phyloP scores from a whole-genome alignment of 2,797 vertebrate genomes.

The Eupleurogrammus muticus region DNA sequence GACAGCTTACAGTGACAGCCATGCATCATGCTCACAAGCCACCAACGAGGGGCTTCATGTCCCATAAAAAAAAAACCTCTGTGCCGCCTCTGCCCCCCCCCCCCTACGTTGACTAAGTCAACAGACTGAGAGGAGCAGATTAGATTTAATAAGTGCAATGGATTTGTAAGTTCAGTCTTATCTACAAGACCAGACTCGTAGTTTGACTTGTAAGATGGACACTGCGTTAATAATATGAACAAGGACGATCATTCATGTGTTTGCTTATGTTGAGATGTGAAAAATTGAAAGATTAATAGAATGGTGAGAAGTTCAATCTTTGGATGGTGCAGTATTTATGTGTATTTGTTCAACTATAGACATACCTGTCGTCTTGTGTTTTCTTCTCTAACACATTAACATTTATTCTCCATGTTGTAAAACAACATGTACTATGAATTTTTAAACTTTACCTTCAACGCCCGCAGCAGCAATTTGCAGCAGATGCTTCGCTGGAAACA shows the following conservation, averaged over 20 bases:
- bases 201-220: conserved; percentile 9
- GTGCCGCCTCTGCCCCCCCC: background rate
- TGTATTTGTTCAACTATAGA: background rate
- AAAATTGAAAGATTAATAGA: conserved; percentile 5
- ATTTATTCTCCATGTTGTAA: background rate
- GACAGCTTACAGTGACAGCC: conserved; percentile 65
- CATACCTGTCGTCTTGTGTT: background rate
- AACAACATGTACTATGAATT: background rate
- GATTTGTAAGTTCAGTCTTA: conserved; percentile 18
- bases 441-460: background rate
- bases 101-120: conserved; percentile 27
- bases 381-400: background rate
- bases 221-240: background rate
- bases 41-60: conserved; percentile 47
- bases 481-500: no score
- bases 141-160: conserved; percentile 45
- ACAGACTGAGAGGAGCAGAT: conserved; percentile 34
- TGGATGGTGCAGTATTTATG: background rate
- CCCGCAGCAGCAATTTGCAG: no score
- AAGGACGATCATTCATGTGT: background rate
- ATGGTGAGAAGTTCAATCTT: background rate
- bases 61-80: conserved; percentile 36
- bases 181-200: background rate
- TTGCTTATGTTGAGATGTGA: background rate
- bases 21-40: conserved; percentile 54